Percentiles rank a stretch among this genome's conserved stretches.
Evolutionary conservation across 2,797 vertebrate genomes (phyloP).

Genomic region (Rallus crepitans): DNA sequence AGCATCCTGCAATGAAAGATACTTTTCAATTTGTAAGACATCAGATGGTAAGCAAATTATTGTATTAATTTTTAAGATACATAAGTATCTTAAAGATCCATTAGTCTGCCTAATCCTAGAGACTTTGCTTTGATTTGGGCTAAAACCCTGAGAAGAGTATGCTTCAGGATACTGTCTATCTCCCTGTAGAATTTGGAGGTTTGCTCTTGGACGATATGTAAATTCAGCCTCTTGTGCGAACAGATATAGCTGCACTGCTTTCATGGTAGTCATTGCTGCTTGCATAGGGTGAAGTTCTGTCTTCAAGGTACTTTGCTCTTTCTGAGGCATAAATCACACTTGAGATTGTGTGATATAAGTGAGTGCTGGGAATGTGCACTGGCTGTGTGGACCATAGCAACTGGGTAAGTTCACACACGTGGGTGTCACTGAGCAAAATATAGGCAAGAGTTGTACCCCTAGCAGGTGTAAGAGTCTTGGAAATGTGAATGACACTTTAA

Average conservation of each 20-base stretch:
- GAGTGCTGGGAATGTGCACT: background rate
- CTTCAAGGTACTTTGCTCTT: background rate
- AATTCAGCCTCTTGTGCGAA: background rate
- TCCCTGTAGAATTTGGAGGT: background rate
- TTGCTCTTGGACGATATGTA: background rate
- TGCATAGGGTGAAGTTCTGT: background rate
- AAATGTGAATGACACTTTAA: background rate
- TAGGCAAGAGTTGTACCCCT: background rate
- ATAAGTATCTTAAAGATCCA: background rate
- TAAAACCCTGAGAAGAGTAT: background rate
- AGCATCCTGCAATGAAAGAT: slow-evolving; percentile 82
- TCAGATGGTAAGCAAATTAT: slow-evolving; percentile 81
- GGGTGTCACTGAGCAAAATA: background rate
- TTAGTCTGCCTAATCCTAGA: background rate
- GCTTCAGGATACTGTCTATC: background rate
- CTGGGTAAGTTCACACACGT: background rate
- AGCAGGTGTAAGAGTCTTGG: background rate
- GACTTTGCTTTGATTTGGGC: background rate
- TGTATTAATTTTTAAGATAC: background rate
- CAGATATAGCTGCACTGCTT: background rate
- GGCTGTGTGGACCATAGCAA: background rate
- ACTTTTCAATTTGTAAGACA: slow-evolving; percentile 89
- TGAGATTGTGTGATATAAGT: background rate
- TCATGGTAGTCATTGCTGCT: background rate
- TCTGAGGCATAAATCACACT: background rate